A percentile compares a stretch with the other conserved stretches of the same genome.
Conservation (phyloP, 2,888 invertebrate genomes). For the Agrotis puta region DNA sequence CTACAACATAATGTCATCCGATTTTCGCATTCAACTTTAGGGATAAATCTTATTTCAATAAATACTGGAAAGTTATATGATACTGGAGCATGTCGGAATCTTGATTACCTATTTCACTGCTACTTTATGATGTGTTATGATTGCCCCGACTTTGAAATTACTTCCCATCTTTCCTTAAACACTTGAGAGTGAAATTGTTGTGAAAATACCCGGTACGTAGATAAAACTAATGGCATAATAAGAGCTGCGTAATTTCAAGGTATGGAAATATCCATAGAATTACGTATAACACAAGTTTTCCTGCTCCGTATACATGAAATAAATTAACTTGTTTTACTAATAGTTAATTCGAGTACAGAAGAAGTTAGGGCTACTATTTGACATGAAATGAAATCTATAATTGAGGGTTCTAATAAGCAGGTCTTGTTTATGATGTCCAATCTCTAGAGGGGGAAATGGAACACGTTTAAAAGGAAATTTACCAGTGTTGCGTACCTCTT, state of each 20-base stretch:
- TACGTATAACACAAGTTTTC: constrained; percentile 39
- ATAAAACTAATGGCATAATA: constrained; percentile 29
- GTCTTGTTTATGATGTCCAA: neutral
- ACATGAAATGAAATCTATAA: constrained; percentile 36
- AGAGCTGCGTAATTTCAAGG: constrained; percentile 17
- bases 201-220: constrained; percentile 7
- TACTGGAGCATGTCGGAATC: too few relatives aligned
- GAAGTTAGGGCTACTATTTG: constrained; percentile 38
- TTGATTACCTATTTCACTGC: neutral
- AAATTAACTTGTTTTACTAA: constrained; percentile 32
- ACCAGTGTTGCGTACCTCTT: neutral
- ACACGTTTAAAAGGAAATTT: neutral
- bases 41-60: neutral
- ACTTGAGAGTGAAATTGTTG: constrained; percentile 1
- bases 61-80: too few relatives aligned
- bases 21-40: constrained; percentile 6
- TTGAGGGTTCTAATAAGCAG: neutral
- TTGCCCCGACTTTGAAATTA: constrained; percentile 2
- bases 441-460: neutral
- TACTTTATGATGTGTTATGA: constrained; percentile 5
- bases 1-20: neutral
- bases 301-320: constrained; percentile 29
- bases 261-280: constrained; percentile 45
- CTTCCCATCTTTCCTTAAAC: neutral
- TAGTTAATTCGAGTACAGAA: constrained; percentile 16